Base-by-base conservation (phyloP, 1,140 invertebrate species). In the Cyrtorhinus lividipennis region DNA sequence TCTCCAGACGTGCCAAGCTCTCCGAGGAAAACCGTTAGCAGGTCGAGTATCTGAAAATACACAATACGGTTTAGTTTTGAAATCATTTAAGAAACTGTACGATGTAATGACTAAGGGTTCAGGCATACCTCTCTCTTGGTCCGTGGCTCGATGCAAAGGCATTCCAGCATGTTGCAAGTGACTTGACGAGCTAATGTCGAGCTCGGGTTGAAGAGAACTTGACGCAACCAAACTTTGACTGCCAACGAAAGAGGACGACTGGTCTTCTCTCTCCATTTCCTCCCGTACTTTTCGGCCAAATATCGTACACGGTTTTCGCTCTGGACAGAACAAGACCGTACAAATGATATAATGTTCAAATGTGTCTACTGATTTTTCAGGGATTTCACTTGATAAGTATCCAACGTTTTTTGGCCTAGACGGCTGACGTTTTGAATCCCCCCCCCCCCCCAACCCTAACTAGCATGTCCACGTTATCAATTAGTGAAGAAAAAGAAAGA, bases 181-280 rank as follows among this genome's bases (percentile, higher is more conserved):
- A 93, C 85, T 72, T 92, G 85, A 25, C 94, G 79, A 0, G 90
- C 90, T 53, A 92, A 81, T 53, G 89, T 79, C 0, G 92, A 95
- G 71, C 89, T 91, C 0, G 88, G 83, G 74, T 93, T 94, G 71
- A 96, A 96, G 65, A 96, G 79, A 5, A 95, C 85, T 5, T 86
- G 85, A 64, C 89, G 85, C 5, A 96, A 76, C 93, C 93, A 96
- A 20, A 85, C 70, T 58, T 78, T 78, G 2, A 83, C 64, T 0
- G 75, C 73, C 22, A 85, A 70, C 57, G 78, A 78, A 1, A 83
- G 64, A 0, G 75, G 73, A 27, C 66, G 65, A 13, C 69, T 59
- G 23, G 73, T 76, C 18, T 73, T 70, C 58, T 74, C 73, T 57
- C 76, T 77, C 83, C 83, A 86, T 2, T 77, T 75, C 53, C 75